Evolutionary conservation across 2,797 vertebrate genomes (phyloP).

Genomic region (Xenopus petersii): DNA sequence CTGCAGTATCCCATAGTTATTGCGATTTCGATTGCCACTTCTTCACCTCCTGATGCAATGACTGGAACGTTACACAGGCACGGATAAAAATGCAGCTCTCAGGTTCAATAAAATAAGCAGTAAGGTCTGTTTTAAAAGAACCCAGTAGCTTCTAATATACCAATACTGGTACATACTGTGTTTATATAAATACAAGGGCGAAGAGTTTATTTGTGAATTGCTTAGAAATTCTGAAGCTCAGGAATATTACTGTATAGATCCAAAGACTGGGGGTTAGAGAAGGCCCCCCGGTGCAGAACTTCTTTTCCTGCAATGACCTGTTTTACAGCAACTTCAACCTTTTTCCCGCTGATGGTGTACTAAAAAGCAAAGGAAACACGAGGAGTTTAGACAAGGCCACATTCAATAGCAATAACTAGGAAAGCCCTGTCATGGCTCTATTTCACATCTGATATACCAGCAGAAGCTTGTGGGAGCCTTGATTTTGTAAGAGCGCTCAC

Average conservation of each 20-base stretch:
- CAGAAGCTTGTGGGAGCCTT: too few relatives aligned
- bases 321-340: constrained; percentile 95
- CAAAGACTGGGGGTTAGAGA: constrained; percentile 89
- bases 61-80: not conserved
- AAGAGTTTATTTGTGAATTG: not conserved
- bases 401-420: too few relatives aligned
- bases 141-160: constrained; percentile 27
- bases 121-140: constrained; percentile 42
- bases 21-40: too few relatives aligned
- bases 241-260: constrained; percentile 90
- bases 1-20: too few relatives aligned
- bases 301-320: constrained; percentile 86
- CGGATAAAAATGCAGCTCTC: not conserved
- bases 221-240: constrained; percentile 87
- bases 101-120: not conserved
- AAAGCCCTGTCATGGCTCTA: too few relatives aligned
- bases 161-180: constrained; percentile 25
- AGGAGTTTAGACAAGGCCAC: constrained; percentile 9
- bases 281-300: constrained; percentile 81
- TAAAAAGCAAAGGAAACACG: constrained; percentile 55
- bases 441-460: too few relatives aligned
- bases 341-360: constrained; percentile 97
- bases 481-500: too few relatives aligned
- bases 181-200: constrained; percentile 10
- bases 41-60: too few relatives aligned